phyloP scores from a whole-genome alignment of 2,888 invertebrate species.

The Megastigmus dorsalis region DNA sequence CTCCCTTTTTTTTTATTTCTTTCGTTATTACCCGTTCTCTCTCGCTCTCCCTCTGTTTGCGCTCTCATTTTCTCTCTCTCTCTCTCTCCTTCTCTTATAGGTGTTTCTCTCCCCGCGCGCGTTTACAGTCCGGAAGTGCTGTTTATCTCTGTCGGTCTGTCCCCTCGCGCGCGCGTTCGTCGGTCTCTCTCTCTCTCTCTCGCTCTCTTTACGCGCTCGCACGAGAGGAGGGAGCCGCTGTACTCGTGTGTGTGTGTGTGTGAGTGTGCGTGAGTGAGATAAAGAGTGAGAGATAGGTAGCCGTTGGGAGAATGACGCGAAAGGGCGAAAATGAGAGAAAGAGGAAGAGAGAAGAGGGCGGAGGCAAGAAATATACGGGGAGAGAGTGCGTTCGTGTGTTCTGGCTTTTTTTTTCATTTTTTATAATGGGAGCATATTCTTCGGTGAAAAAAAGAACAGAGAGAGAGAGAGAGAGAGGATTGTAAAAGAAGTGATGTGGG shows the following conservation, averaged over 20 bases:
- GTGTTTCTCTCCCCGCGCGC: slow-evolving; percentile 44
- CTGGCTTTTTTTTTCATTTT: background rate
- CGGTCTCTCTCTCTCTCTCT: slow-evolving; percentile 71
- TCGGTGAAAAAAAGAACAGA: background rate
- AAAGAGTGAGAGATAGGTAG: slow-evolving; percentile 49
- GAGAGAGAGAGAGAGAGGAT: background rate
- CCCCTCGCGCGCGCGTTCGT: slow-evolving; percentile 65
- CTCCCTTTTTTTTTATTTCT: slow-evolving; percentile 26
- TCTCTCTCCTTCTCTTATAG: background rate
- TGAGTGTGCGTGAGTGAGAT: slow-evolving; percentile 40
- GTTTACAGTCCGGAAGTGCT: slow-evolving; percentile 70
- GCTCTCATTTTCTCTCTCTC: background rate
- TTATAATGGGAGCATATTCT: background rate
- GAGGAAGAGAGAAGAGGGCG: slow-evolving; percentile 16
- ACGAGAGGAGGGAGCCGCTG: slow-evolving; percentile 22
- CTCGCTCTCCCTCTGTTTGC: slow-evolving; percentile 1
- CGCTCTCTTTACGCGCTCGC: background rate
- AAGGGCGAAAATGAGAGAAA: slow-evolving; percentile 37
- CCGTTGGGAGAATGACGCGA: slow-evolving; percentile 48
- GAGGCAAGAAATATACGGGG: background rate
- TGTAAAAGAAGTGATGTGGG: no score
- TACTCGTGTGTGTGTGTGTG: no score
- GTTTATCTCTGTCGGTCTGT: slow-evolving; percentile 74
- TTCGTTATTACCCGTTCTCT: slow-evolving; percentile 31
- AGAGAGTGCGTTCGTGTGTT: background rate